phyloP scores from a whole-genome alignment of 2,113 vertebrate genomes.

The Ovibos moschatus region DNA sequence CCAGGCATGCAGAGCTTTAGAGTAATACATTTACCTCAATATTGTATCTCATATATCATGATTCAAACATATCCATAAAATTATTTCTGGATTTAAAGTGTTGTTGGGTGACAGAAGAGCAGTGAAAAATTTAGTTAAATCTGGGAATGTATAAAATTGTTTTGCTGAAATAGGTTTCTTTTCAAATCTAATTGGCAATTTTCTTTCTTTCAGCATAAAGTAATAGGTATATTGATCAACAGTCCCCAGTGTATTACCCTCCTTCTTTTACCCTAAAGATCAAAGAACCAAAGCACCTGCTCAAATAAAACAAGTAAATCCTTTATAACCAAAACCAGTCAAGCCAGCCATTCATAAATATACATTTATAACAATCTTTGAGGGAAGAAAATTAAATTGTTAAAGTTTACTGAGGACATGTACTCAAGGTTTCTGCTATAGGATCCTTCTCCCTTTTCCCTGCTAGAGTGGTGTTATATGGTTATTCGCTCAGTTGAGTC shows the following conservation, averaged over 20 bases:
- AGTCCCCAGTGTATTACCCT: not conserved
- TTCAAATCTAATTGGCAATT: conserved; percentile 63
- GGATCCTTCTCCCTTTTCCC: accelerated
- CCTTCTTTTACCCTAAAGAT: not conserved
- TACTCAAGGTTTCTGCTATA: not conserved
- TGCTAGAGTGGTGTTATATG: not conserved
- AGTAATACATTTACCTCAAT: conserved; percentile 48
- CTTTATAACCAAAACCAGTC: not conserved
- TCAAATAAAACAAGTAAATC: not conserved
- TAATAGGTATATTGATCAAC: conserved; percentile 57
- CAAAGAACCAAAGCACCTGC: not conserved
- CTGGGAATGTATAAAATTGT: conserved; percentile 42
- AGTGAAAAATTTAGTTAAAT: conserved; percentile 54
- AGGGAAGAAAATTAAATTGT: not conserved
- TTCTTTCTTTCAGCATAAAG: conserved; percentile 51
- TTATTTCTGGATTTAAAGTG: conserved; percentile 58
- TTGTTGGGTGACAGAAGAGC: conserved; percentile 47
- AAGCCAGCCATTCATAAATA: not conserved
- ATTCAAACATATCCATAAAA: conserved; percentile 46
- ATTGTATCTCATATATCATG: conserved; percentile 39
- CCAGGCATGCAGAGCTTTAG: conserved; percentile 53
- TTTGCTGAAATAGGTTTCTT: conserved; percentile 51
- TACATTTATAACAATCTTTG: not conserved
- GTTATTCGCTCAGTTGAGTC: not conserved
- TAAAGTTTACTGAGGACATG: not conserved